Evolutionary conservation across 1,140 invertebrate species (phyloP).

Genomic region (Apis laboriosa): DNA sequence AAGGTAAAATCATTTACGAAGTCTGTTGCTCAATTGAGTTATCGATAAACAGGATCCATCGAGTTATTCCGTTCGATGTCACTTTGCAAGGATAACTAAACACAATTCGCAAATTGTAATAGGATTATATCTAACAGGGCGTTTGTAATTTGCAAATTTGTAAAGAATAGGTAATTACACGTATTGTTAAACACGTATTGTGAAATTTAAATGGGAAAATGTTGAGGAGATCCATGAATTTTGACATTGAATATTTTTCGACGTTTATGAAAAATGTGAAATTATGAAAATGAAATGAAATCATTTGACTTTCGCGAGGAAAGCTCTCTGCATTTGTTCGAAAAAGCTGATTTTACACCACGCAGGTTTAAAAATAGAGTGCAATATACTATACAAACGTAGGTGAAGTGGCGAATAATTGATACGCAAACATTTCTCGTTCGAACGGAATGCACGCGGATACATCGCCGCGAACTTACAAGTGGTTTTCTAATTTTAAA

Average conservation of each 20-base stretch:
- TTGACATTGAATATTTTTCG: too few species aligned
- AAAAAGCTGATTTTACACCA: background rate
- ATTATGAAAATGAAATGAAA: background rate
- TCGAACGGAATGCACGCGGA: background rate
- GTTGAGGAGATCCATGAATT: too few species aligned
- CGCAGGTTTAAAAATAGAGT: background rate
- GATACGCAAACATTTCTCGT: slow-evolving; percentile 27
- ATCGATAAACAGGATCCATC: background rate
- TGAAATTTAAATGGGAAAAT: too few species aligned
- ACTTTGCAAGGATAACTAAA: background rate
- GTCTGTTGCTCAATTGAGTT: background rate
- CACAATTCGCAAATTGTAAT: background rate
- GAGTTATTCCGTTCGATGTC: slow-evolving; percentile 3
- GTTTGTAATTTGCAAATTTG: too few species aligned
- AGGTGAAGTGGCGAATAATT: slow-evolving; percentile 30
- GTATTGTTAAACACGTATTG: too few species aligned
- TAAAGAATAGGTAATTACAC: too few species aligned
- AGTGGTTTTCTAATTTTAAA: slow-evolving; percentile 57
- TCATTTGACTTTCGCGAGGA: background rate
- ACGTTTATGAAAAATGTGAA: too few species aligned
- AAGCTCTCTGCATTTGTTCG: too few species aligned
- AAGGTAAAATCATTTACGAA: slow-evolving; percentile 35
- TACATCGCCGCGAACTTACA: slow-evolving; percentile 26
- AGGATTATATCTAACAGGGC: background rate
- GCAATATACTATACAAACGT: background rate